phyloP scores from a whole-genome alignment of 1,140 invertebrate genomes.

The Cataglyphis hispanica region DNA sequence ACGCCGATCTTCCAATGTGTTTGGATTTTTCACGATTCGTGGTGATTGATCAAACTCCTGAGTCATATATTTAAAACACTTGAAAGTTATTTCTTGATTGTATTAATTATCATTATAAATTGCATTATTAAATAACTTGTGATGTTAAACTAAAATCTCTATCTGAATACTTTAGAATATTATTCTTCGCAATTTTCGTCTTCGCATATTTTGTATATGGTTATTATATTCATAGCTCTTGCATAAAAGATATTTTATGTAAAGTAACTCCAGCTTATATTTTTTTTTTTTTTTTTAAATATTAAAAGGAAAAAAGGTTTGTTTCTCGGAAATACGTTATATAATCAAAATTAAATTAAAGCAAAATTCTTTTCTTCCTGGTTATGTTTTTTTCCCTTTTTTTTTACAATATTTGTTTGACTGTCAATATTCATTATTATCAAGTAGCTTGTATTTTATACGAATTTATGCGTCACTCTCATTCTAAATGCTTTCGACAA shows the following conservation, averaged over 20 bases:
- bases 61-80: neutral
- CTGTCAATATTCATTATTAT: neutral
- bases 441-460: neutral
- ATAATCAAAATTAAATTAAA: too few relatives aligned
- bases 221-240: neutral
- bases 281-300: too few relatives aligned
- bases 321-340: neutral
- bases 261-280: neutral
- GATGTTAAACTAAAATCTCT: neutral
- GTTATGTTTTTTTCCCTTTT: neutral
- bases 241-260: neutral
- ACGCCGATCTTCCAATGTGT: neutral
- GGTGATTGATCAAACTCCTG: too few relatives aligned
- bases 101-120: neutral
- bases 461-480: neutral
- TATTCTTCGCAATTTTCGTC: neutral
- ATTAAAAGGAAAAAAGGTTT: neutral
- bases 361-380: neutral
- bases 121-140: slow-evolving; percentile 17
- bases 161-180: neutral
- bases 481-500: neutral
- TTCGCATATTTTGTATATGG: neutral
- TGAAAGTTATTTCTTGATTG: neutral
- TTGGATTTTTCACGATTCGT: neutral
- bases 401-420: neutral